Evolutionary conservation across 2,113 vertebrate species (phyloP), one percentile per base, ranked within the genome.

Genomic region (Leptosomus discolor): DNA sequence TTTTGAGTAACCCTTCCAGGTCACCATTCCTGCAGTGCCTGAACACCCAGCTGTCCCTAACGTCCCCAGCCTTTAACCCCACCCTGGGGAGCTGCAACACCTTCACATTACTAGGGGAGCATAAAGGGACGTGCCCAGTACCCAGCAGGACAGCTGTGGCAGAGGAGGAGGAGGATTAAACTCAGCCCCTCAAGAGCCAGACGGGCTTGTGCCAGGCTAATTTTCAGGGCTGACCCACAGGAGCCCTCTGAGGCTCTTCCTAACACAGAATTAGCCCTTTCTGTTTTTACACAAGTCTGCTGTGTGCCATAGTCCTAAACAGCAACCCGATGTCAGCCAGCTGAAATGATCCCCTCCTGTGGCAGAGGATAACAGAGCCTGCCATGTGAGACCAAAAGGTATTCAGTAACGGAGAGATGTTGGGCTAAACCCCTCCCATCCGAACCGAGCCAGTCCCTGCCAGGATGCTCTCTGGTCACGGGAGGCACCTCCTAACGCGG

Each of bases 91-190:
- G 34, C n/a, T 81, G 50, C 34, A 78, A 26, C 48, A 56, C 18
- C 67, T 12, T 18, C 46, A 5, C 9, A 0, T n/a, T 45, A 27
- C n/a, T 4, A 15, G 29, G 29, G 39, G 50, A 58, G 17, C 22
- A 18, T 1, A 32, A 41, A 56, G 29, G 58, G 63, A 37, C 0
- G 2, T 70, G 64, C 32, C 68, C 77, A 37, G 36, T 50, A 67
- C 20, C 17, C 1, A 0, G 8, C 39, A 57, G 54, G n/a, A 23
- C 0, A 4, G 48, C 29, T 27, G 34, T 1, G 30, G 22, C 63
- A 46, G n/a, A n/a, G n/a, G 32, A 53, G 68, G 12, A 63, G 12
- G 1, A 15, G 32, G 11, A 0, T 34, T 10, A 74, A 54, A 37
- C 18, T 9, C 63, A 81, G 32, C 4, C 6, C 48, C 3, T 8